These are phyloP conservation scores for Eulacestoma nigropectus DNA, from an alignment of 2,113 vertebrate species.

Conservation along the genomic window DNA sequence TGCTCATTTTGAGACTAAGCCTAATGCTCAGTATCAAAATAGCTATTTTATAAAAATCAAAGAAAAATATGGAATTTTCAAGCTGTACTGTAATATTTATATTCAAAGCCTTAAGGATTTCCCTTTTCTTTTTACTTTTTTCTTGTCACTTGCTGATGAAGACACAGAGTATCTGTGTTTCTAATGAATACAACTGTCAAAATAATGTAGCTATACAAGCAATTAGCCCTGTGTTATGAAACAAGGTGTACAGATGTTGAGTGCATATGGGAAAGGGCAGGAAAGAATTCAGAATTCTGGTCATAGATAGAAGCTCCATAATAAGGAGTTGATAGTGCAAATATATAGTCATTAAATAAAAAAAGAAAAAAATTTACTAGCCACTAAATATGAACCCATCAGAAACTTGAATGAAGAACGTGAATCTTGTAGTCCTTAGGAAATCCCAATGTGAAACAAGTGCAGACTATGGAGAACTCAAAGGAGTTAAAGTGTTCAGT, in stretches of 20 bases:
- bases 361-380: neutral
- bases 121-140: neutral
- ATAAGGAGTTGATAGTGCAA: neutral
- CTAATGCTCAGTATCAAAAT: neutral
- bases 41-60: neutral
- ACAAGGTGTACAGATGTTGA: neutral
- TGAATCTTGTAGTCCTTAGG: neutral
- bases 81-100: neutral
- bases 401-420: neutral
- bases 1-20: neutral
- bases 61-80: neutral
- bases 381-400: neutral
- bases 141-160: neutral
- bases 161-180: neutral
- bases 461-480: neutral
- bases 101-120: neutral
- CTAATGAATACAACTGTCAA: neutral
- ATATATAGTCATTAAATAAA: neutral
- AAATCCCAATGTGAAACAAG: neutral
- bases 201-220: neutral
- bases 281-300: neutral
- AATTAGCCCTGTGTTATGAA: neutral
- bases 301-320: neutral
- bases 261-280: neutral
- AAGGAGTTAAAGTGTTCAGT: neutral